Evolutionary conservation across 2,113 vertebrate species (phyloP).

Genomic region (Speoplatyrhinus poulsoni): DNA sequence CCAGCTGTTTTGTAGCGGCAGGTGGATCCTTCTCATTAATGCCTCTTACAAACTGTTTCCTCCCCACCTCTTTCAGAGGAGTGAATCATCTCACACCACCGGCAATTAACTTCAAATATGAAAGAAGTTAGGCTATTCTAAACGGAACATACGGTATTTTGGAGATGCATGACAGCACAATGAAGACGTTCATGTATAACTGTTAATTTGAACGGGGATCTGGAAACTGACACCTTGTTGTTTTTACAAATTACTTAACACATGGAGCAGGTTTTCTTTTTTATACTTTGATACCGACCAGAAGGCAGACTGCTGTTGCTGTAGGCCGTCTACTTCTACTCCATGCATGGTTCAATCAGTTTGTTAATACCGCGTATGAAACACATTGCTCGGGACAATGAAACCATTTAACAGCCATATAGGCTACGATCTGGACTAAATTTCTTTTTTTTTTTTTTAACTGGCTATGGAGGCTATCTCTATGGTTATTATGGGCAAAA

Average conservation of each 20-base stretch:
- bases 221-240: conserved; percentile 46
- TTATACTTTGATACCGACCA: conserved; percentile 20
- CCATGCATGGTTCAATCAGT: no score
- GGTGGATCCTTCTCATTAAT: conserved; percentile 70
- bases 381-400: no score
- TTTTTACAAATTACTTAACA: conserved; percentile 47
- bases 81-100: conserved; percentile 41
- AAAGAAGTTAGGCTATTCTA: conserved; percentile 39
- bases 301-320: no score
- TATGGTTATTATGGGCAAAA: background rate
- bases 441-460: no score
- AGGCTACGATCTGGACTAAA: no score
- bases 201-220: conserved; percentile 65
- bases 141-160: conserved; percentile 56
- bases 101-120: conserved; percentile 63
- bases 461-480: background rate
- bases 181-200: conserved; percentile 64
- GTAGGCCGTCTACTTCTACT: no score
- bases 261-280: conserved; percentile 46
- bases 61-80: conserved; percentile 46
- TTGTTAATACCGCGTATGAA: no score
- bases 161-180: conserved; percentile 16
- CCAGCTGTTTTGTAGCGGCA: conserved; percentile 72
- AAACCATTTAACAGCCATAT: no score
- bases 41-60: conserved; percentile 58